Conservation (phyloP, 2,797 vertebrate species). For the Smutsia gigantea region DNA sequence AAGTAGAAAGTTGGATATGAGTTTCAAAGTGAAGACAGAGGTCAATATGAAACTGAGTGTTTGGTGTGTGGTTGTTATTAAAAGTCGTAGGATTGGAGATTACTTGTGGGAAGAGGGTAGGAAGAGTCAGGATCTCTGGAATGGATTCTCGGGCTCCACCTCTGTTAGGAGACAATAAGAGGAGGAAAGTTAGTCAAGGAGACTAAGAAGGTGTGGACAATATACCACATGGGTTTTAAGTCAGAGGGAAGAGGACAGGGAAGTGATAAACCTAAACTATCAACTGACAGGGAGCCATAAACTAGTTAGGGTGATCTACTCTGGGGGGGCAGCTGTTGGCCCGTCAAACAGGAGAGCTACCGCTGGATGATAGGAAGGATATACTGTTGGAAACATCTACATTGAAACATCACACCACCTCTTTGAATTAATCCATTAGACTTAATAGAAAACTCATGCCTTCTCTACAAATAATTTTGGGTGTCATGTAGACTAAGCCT, state of each 20-base stretch:
- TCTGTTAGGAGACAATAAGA: not conserved
- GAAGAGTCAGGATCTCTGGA: not conserved
- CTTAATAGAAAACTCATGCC: slow-evolving; percentile 45
- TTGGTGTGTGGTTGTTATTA: not conserved
- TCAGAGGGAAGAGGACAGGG: not conserved
- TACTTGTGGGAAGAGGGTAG: not conserved
- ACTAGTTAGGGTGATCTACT: not conserved
- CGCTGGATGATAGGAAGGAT: not conserved
- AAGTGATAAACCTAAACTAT: not conserved
- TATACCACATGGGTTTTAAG: not conserved
- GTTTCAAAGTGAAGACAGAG: not conserved
- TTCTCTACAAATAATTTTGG: slow-evolving; percentile 52
- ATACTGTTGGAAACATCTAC: not conserved
- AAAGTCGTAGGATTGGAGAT: not conserved
- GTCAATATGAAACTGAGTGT: not conserved
- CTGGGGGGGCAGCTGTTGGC: not conserved
- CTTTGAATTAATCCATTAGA: slow-evolving; percentile 5
- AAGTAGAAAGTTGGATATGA: not conserved
- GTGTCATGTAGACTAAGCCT: slow-evolving; percentile 32
- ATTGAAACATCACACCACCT: not conserved
- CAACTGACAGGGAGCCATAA: not conserved
- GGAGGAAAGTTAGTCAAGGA: not conserved
- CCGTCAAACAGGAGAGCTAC: not conserved
- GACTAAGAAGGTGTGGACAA: not conserved
- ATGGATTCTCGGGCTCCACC: not conserved